Base-by-base conservation (phyloP, 2,888 invertebrate genomes). In the Drepana falcataria region DNA sequence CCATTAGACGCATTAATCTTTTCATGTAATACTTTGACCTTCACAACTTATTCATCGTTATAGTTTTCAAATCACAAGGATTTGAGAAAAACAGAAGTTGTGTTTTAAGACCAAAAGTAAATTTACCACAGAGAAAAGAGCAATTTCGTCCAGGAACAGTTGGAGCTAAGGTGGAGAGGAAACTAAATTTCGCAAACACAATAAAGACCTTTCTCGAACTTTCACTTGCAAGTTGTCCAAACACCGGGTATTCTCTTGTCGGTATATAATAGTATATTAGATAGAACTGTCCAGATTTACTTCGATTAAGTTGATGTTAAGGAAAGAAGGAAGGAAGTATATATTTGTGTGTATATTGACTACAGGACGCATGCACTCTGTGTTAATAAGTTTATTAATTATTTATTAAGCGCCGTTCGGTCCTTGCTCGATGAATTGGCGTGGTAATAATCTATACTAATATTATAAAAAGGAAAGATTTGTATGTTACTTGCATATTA, bases 171-270 rank as follows among this genome's bases (percentile, higher is more conserved):
- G 78, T 70, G 71, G 73, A 70, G 73, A 72, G 69, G 72, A 75
- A 81, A 79, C 72, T 66, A 73, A 81, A 79, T 80, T 76, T 68
- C 61, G 61, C 70, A 75, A 82, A 82, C 77, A 73, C 73, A 80
- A 78, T 81, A 77, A 78, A 79, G 72, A 75, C 73, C 68, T 75
- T 75, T 75, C 69, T 65, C 66, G 56, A 79, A 81, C 75, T 79
- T 79, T 76, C 71, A 67, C 73, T 73, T 59, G 67, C 66, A 71
- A 74, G 59, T 66, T 56, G 54, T 59, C 56, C 56, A 57, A 61
- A 65, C 64, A 63, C 65, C 56, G 58, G 59, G 56, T 59, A 49
- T 63, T 69, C 66, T 60, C 54, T 62, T 67, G 61, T 68, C 65
- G 60, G 54, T 56, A 57, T 57, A 52, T 53, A 55, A 6, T 53